Percentiles rank a stretch among this genome's conserved stretches.
Evolutionary conservation across 2,113 vertebrate species (phyloP).

Genomic region (Trachemys scripta): DNA sequence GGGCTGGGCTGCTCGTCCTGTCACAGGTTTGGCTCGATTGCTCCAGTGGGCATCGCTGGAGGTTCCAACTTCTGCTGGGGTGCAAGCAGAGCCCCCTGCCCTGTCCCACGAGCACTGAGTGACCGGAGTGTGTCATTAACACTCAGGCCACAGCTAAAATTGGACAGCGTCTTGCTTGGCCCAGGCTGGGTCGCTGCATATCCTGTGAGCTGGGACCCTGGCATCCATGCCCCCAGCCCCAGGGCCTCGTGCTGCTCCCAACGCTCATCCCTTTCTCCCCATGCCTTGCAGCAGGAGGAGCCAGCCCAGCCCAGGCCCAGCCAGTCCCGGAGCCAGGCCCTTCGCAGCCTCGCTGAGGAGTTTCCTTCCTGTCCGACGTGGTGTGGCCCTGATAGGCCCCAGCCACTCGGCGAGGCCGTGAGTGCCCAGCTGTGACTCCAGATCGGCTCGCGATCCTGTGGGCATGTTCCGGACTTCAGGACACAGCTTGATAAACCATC

Average conservation of each 20-base stretch:
- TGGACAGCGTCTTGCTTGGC: background rate
- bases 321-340: background rate
- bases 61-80: too few relatives aligned
- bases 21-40: too few relatives aligned
- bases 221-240: too few relatives aligned
- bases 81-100: background rate
- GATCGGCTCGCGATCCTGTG: fast-evolving
- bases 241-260: background rate
- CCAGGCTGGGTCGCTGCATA: background rate
- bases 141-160: too few relatives aligned
- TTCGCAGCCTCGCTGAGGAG: background rate
- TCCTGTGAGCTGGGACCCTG: background rate
- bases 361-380: background rate
- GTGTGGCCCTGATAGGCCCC: background rate
- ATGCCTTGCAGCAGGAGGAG: background rate
- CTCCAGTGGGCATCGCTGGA: too few relatives aligned
- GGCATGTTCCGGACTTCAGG: background rate
- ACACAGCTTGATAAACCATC: background rate
- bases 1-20: too few relatives aligned
- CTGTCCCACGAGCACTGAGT: background rate
- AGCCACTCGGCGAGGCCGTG: background rate
- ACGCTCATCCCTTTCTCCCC: background rate
- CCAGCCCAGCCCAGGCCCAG: background rate
- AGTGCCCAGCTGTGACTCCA: background rate
- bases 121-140: background rate